phyloP scores from a whole-genome alignment of 2,113 vertebrate species.

The Corythornis madagascariensis region DNA sequence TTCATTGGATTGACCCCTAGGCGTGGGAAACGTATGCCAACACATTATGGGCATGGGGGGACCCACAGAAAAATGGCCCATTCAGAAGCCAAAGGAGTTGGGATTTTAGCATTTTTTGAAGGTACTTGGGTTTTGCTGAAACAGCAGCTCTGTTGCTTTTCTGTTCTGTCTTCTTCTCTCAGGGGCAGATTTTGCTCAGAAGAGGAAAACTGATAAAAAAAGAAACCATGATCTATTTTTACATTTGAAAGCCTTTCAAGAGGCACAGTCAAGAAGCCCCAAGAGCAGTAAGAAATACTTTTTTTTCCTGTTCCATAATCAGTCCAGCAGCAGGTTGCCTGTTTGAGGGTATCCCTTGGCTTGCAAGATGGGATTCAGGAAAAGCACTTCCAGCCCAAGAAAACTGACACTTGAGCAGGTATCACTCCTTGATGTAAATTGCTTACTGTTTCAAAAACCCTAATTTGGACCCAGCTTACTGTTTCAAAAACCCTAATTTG shows the following conservation, averaged over 20 bases:
- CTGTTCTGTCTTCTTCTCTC: background rate
- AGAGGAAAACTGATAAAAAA: background rate
- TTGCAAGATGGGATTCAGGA: background rate
- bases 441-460: background rate
- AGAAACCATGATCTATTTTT: background rate
- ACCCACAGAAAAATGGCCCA: background rate
- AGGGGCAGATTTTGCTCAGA: background rate
- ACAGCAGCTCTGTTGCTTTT: background rate
- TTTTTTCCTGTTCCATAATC: background rate
- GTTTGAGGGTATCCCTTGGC: background rate
- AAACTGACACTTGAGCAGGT: background rate
- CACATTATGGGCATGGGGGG: rapidly evolving
- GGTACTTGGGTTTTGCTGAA: background rate
- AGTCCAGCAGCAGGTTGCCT: background rate
- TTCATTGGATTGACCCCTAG: background rate
- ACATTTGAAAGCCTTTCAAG: background rate
- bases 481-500: background rate
- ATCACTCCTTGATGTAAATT: background rate
- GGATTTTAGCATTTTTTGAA: background rate
- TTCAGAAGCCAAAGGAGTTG: background rate
- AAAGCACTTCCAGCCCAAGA: background rate
- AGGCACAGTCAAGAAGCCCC: background rate
- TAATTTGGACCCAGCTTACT: background rate
- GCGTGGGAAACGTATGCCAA: background rate
- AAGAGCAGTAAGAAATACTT: background rate